Evolutionary conservation across 1,140 invertebrate genomes (phyloP), one percentile per base, ranked within the genome.

Genomic region (Macrobrachium nipponense): DNA sequence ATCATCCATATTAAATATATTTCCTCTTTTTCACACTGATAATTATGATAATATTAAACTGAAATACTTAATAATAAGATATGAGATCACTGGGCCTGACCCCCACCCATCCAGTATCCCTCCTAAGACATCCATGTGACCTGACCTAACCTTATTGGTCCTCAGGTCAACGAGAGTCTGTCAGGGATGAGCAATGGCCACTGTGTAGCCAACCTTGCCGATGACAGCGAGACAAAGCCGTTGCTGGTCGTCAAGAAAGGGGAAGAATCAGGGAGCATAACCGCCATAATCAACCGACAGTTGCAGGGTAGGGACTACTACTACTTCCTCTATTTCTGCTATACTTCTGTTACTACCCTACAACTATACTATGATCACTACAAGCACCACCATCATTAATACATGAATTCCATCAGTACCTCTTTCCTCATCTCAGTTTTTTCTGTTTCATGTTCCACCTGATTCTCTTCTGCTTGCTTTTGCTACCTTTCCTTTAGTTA

Each of bases 151-250:
- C 75, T 85, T 79, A 44, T 85, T 75, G 82, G 82, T 79, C 84
- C 84, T 60, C 84, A 86, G 84, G 84, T 86, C 66, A 86, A 86
- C 84, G 84, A 86, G 70, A 80, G 77, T 73, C 78, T 86, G 84
- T 80, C 84, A 62, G 84, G 84, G 68, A 86, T 86, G 84, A 76
- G 84, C 51, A 86, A 86, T 80, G 84, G 84, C 58, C 84, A 86
- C 84, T 86, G 84, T 70, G 75, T 86, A 73, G 84, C 84, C 84
- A 86, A 86, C 84, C 84, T 80, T 23, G 64, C 84, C 36, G 84
- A 86, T 79, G 84, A 86, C 64, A 86, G 84, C 70, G 84, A 86
- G 84, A 86, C 76, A 18, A 86, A 86, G 77, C 84, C 84, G 64
- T 76, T 86, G 68, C 78, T 86, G 84, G 84, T 86, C 58, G 84